These are phyloP conservation scores for Drosophila ercepeae DNA, from an alignment of 1,140 invertebrate genomes.

Conservation along the genomic window DNA sequence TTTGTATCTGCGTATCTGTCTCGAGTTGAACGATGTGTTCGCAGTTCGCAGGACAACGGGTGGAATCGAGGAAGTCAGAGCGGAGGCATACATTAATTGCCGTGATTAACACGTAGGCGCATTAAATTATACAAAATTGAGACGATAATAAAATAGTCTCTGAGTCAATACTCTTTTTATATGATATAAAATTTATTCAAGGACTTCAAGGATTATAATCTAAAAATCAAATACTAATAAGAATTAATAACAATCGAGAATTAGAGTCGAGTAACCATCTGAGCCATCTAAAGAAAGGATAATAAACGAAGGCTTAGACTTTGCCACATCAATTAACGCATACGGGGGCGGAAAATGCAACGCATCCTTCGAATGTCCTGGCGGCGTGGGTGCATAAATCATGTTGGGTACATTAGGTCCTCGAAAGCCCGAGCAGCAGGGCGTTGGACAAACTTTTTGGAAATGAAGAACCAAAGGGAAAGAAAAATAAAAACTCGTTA, in stretches of 20 bases:
- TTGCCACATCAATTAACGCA: constrained; percentile 70
- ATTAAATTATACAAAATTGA: constrained; percentile 71
- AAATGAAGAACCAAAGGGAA: constrained; percentile 29
- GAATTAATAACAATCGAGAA: no score
- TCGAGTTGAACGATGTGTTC: constrained; percentile 22
- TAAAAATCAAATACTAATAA: background rate
- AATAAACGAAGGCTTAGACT: constrained; percentile 30
- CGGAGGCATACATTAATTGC: constrained; percentile 62
- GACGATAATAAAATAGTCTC: background rate
- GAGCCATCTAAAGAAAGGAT: background rate
- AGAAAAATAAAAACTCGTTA: constrained; percentile 81
- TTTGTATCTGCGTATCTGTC: constrained; percentile 16
- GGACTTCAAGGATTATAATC: no score
- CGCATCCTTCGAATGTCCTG: background rate
- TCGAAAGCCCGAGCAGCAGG: constrained; percentile 19
- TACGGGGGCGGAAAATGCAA: constrained; percentile 46
- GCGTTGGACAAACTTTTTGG: constrained; percentile 50
- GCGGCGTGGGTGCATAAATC: constrained; percentile 61
- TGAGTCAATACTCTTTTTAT: constrained; percentile 4
- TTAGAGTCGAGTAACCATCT: no score
- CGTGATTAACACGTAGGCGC: constrained; percentile 76
- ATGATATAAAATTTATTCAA: background rate
- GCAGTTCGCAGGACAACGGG: constrained; percentile 23
- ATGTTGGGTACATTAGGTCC: constrained; percentile 63
- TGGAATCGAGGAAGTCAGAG: constrained; percentile 9